These are phyloP conservation scores for Tricholauxania praeusta DNA, from an alignment of 2,888 invertebrate species.

Conservation along the genomic window DNA sequence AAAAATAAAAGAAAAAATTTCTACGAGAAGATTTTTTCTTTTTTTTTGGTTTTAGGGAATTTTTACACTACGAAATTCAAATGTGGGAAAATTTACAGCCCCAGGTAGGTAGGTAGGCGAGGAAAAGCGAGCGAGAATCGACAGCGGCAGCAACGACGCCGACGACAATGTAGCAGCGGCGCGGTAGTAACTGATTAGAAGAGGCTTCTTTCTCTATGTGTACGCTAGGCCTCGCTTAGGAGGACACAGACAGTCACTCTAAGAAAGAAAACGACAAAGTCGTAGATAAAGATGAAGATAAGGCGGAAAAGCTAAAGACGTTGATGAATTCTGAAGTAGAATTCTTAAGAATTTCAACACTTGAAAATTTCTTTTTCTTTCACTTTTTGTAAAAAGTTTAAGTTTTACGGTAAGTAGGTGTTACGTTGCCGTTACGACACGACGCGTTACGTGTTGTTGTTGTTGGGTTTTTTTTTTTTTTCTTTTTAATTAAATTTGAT, in stretches of 20 bases:
- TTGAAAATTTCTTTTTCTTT: not conserved
- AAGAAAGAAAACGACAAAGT: no score
- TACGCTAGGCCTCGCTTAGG: no score
- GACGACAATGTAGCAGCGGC: not conserved
- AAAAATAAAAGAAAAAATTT: constrained; percentile 25
- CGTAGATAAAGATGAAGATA: no score
- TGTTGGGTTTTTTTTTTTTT: not conserved
- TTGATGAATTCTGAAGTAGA: not conserved
- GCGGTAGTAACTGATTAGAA: constrained; percentile 5
- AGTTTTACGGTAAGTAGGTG: constrained; percentile 11
- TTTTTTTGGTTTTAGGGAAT: constrained; percentile 16
- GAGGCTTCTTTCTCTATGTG: not conserved
- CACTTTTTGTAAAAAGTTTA: not conserved
- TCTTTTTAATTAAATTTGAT: no score
- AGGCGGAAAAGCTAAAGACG: no score
- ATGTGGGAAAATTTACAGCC: constrained; percentile 52
- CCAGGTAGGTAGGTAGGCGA: not conserved
- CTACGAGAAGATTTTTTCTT: constrained; percentile 18
- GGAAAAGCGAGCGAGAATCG: not conserved
- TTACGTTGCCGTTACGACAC: not conserved
- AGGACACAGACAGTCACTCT: no score
- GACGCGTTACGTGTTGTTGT: not conserved
- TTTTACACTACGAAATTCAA: constrained; percentile 43
- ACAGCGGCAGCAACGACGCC: no score
- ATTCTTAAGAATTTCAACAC: constrained; percentile 19